A percentile compares a stretch with the other conserved stretches of the same genome.
These are phyloP conservation scores for Melitaea cinxia DNA, from an alignment of 1,140 invertebrate species.

Conservation along the genomic window DNA sequence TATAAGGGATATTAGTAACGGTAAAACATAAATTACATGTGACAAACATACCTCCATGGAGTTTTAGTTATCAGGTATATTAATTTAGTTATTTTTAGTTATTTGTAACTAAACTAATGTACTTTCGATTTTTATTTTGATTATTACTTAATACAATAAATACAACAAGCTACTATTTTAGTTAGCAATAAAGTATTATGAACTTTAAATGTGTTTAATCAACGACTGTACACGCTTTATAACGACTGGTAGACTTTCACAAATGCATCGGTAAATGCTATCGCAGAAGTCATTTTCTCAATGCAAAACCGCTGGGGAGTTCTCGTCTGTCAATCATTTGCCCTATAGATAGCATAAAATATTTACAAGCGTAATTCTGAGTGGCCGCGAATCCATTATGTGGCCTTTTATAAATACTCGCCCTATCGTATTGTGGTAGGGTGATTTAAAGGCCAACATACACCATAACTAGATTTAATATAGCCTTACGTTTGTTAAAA, in stretches of 20 bases:
- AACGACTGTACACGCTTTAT: conserved; percentile 5
- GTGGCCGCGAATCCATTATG: conserved; percentile 73
- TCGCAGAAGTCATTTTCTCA: conserved; percentile 42
- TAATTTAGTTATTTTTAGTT: no score
- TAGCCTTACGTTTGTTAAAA: conserved; percentile 4
- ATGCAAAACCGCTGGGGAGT: conserved; percentile 50
- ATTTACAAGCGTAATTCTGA: conserved; percentile 74
- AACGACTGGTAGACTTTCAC: conserved; percentile 27
- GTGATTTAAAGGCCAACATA: conserved; percentile 35
- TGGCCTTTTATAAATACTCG: conserved; percentile 66
- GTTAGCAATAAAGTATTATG: no score
- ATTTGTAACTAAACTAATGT: no score
- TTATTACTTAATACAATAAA: neutral
- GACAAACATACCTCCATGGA: neutral
- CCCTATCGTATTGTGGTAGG: conserved; percentile 70
- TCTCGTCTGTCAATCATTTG: conserved; percentile 70
- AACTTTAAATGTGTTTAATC: conserved; percentile 23
- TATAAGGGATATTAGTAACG: conserved; percentile 28
- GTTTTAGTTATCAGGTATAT: neutral
- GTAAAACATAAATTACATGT: conserved; percentile 17
- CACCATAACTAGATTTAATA: conserved; percentile 12
- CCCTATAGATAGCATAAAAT: conserved; percentile 70
- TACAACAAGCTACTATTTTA: neutral
- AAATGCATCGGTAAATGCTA: conserved; percentile 41
- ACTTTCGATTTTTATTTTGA: no score